Base-by-base conservation (phyloP, 2,113 vertebrate genomes). In the Eptesicus fuscus region DNA sequence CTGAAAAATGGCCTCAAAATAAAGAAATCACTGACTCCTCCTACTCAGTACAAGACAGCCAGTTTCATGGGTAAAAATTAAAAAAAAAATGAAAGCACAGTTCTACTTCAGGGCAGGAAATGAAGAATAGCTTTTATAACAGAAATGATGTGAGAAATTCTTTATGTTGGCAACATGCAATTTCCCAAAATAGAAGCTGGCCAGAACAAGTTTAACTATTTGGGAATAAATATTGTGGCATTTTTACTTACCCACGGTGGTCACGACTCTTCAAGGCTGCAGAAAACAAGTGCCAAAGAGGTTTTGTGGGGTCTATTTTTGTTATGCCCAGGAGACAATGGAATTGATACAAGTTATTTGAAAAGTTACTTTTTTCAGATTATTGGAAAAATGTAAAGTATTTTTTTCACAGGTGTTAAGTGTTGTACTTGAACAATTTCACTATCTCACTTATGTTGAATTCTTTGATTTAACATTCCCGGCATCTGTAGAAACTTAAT, bases 401-500 rank as follows among this genome's bases (percentile, higher is more conserved):
- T 74, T 10, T 78, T 71, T 89, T 85, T 56, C 44, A 83, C 7
- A 83, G 82, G 70, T 90, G 49, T 78, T 90, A 86, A 37, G 4
- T 70, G 28, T 87, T 96, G 91, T 80, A 91, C 59, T 71, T 32
- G 25, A 78, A 96, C 6, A 35, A 95, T 96, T 88, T 94, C 49
- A 90, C 93, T 89, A 91, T 51, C 22, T 96, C 83, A 89, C 63
- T 90, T 73, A 93, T 69, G 32, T 79, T 91, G n/a, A 96, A 90
- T 96, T 95, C 91, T 97, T 97, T 94, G 93, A 82, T 79, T 93
- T 96, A 95, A 85, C 63, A 82, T 97, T 97, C 93, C 88, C 89
- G 74, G 92, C 96, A 97, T 95, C 88, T 96, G 78, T 93, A 83
- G 93, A 76, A 97, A 97, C 89, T 96, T 97, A 96, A 95, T 95